These are phyloP conservation scores for Macrobrachium nipponense DNA, from an alignment of 1,140 invertebrate species.

Conservation along the genomic window DNA sequence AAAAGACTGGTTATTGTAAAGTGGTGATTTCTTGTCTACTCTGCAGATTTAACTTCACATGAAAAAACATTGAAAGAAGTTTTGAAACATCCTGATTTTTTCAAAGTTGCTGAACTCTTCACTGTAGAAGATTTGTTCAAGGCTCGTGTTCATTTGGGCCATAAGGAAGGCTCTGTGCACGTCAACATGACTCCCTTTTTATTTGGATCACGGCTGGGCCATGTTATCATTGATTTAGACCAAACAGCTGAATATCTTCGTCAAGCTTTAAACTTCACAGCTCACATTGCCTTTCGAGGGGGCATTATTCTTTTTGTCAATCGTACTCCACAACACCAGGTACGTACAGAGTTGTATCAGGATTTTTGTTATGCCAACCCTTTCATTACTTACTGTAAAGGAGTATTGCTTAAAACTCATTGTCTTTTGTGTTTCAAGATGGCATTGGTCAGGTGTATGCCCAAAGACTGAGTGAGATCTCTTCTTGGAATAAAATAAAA, in stretches of 20 bases:
- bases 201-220: slow-evolving; percentile 90
- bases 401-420: neutral
- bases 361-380: slow-evolving; percentile 57
- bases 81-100: slow-evolving; percentile 78
- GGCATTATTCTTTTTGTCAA: slow-evolving; percentile 82
- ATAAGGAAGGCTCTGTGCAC: slow-evolving; percentile 90
- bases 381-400: neutral
- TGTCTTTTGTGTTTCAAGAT: neutral
- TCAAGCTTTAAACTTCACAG: slow-evolving; percentile 91
- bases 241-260: slow-evolving; percentile 85
- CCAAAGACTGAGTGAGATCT: neutral
- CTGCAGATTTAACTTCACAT: neutral
- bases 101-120: slow-evolving; percentile 87
- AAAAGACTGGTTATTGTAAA: too few species aligned
- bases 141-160: slow-evolving; percentile 91
- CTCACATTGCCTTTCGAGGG: slow-evolving; percentile 89
- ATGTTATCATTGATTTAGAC: slow-evolving; percentile 95
- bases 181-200: slow-evolving; percentile 90
- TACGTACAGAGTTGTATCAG: slow-evolving; percentile 46
- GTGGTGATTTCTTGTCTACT: neutral
- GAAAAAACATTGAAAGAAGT: slow-evolving; percentile 17
- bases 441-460: neutral
- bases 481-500: neutral
- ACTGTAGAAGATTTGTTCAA: slow-evolving; percentile 92
- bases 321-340: slow-evolving; percentile 77